phyloP scores from a whole-genome alignment of 2,113 vertebrate genomes.

The Hystrix cristata region DNA sequence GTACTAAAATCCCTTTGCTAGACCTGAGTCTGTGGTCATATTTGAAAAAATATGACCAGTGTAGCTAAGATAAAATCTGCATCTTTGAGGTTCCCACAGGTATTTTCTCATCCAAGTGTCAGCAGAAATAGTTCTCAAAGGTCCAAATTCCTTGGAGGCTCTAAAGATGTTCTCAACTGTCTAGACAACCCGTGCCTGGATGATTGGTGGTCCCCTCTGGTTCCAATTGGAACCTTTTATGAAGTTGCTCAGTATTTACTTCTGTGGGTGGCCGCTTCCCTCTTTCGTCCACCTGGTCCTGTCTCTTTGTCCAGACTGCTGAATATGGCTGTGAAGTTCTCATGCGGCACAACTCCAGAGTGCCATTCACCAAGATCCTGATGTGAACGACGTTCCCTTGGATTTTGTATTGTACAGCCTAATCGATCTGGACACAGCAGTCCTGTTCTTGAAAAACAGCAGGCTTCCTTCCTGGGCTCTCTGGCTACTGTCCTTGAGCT shows the following conservation, averaged over 20 bases:
- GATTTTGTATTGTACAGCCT: not conserved
- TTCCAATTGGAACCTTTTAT: not conserved
- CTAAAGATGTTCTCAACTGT: not conserved
- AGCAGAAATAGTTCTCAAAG: not conserved
- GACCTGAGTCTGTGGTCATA: not conserved
- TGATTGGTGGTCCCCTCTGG: not conserved
- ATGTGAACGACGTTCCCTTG: no score
- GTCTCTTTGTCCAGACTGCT: not conserved
- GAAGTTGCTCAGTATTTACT: not conserved
- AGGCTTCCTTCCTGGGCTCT: not conserved
- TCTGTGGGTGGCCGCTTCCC: not conserved
- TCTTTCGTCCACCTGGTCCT: no score
- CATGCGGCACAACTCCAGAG: not conserved
- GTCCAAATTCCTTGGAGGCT: not conserved
- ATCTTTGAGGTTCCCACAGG: not conserved
- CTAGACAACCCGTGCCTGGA: not conserved
- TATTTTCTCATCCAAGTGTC: not conserved
- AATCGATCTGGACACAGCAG: not conserved
- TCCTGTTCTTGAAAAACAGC: not conserved
- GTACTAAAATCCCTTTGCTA: not conserved
- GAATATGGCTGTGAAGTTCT: not conserved
- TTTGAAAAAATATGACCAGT: not conserved
- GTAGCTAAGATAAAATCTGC: not conserved
- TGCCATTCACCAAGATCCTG: not conserved
- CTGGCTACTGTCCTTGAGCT: not conserved